Conservation (phyloP, 2,888 invertebrate genomes). For the Acleris emargana region DNA sequence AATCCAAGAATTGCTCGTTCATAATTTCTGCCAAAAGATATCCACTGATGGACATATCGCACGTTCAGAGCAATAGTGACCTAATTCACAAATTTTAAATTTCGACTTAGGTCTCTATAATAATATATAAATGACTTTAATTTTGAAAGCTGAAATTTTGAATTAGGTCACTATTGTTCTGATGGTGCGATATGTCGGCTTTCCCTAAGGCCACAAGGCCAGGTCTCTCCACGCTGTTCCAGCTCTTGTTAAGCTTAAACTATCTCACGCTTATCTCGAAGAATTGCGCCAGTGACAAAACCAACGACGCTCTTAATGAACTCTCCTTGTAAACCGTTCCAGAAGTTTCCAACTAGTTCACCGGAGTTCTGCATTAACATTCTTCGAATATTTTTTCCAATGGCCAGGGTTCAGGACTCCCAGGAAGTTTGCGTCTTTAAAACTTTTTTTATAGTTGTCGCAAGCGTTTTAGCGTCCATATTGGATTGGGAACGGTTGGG, state of each 20-base stretch:
- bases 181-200: too few species aligned
- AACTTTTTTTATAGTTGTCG: conserved; percentile 45
- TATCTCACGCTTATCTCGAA: conserved; percentile 26
- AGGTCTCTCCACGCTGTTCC: too few species aligned
- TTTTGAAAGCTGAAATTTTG: too few species aligned
- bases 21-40: too few species aligned
- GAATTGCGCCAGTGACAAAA: conserved; percentile 53
- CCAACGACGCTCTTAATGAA: conserved; percentile 75
- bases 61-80: too few species aligned
- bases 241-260: neutral
- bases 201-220: too few species aligned
- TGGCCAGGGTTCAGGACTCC: conserved; percentile 38
- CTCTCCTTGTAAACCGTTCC: conserved; percentile 69
- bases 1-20: too few species aligned
- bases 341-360: conserved; percentile 70
- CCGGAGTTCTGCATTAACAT: conserved; percentile 62
- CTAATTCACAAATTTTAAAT: too few species aligned
- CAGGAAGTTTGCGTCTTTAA: conserved; percentile 40
- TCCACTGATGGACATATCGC: too few species aligned
- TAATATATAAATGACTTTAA: too few species aligned
- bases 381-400: conserved; percentile 58
- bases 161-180: too few species aligned
- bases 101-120: too few species aligned
- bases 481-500: neutral
- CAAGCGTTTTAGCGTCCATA: conserved; percentile 26